Evolutionary conservation across 2,888 invertebrate species (phyloP).

Genomic region (Amorpha juglandis): DNA sequence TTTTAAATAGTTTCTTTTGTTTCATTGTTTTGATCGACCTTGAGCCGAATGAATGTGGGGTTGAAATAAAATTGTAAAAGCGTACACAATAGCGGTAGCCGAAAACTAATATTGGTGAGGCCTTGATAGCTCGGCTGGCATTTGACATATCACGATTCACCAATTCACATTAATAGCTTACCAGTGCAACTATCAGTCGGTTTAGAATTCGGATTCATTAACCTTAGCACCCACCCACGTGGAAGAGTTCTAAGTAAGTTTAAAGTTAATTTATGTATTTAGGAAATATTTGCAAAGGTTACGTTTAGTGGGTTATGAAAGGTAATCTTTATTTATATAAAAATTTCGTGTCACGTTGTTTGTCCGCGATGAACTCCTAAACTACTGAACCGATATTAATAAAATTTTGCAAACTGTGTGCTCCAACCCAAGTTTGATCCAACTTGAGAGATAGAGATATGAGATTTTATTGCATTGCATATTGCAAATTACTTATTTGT

Average conservation of each 20-base stretch:
- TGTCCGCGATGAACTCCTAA: no score
- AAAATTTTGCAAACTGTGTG: no score
- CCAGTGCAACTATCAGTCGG: neutral
- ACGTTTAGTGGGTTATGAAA: no score
- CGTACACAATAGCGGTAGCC: neutral
- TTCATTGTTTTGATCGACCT: neutral
- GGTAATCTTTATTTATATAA: no score
- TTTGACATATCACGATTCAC: conserved; percentile 42
- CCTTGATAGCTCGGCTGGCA: conserved; percentile 16
- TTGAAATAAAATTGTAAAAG: neutral
- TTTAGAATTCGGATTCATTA: conserved; percentile 8
- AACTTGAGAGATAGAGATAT: no score
- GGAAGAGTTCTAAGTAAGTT: neutral
- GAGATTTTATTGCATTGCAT: no score
- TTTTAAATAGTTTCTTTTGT: neutral
- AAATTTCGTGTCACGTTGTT: no score
- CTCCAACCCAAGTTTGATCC: no score
- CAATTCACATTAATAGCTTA: conserved; percentile 34
- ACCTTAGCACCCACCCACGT: neutral
- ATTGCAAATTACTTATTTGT: no score
- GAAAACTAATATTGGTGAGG: conserved; percentile 1
- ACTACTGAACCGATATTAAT: no score
- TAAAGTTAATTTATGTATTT: no score
- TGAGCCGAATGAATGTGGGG: neutral
- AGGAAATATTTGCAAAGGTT: no score